Percentiles rank a stretch among this genome's conserved stretches.
Evolutionary conservation across 1,140 invertebrate species (phyloP).

Genomic region (Hyposmocoma kahamanoa): DNA sequence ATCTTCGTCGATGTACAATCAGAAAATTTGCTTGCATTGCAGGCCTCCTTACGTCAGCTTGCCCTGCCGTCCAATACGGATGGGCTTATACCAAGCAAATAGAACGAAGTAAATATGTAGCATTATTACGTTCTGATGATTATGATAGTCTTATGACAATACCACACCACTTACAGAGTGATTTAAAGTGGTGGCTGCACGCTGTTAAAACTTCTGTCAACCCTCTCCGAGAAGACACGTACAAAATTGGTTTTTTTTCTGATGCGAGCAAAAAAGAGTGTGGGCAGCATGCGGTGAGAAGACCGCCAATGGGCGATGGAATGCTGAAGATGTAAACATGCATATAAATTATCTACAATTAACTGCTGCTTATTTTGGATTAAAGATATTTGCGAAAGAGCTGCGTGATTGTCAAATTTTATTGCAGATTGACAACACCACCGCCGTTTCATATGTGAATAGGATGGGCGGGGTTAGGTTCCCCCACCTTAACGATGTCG

Average conservation of each 20-base stretch:
- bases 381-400: no score
- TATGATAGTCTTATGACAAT: neutral
- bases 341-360: no score
- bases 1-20: no score
- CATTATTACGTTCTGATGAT: neutral
- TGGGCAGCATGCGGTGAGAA: conserved; percentile 24
- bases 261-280: conserved; percentile 18
- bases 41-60: no score
- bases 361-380: no score
- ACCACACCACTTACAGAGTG: neutral
- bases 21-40: no score
- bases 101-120: neutral
- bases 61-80: no score
- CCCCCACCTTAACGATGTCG: neutral
- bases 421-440: no score
- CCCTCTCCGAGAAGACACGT: neutral
- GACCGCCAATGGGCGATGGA: no score
- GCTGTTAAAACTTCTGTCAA: conserved; percentile 1
- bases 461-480: neutral
- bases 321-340: no score
- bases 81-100: no score
- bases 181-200: conserved; percentile 4
- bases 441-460: neutral
- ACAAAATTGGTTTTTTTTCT: conserved; percentile 4
- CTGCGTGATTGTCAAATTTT: no score